Evolutionary conservation across 2,113 vertebrate species (phyloP).

Genomic region (Hypocryptadius cinnamomeus): DNA sequence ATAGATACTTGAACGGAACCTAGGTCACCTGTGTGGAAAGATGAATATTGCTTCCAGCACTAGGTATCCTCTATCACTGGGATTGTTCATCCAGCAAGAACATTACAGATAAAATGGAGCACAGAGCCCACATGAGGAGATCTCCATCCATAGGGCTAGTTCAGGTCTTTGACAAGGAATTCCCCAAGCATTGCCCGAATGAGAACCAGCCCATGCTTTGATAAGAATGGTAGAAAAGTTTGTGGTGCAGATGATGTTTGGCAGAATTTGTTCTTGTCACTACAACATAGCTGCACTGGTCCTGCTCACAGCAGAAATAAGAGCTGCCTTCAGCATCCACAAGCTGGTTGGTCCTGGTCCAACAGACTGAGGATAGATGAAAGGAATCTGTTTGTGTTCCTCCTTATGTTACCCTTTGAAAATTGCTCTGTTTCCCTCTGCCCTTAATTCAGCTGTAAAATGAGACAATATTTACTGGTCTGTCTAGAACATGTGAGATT

Average conservation of each 20-base stretch:
- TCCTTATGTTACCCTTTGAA: neutral
- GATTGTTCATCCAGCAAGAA: neutral
- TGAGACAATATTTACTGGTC: neutral
- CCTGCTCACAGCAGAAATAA: neutral
- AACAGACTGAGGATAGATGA: neutral
- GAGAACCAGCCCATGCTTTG: neutral
- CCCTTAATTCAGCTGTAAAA: neutral
- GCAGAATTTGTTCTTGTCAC: neutral
- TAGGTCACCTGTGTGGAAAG: neutral
- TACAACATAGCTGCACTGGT: neutral
- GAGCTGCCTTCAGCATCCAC: neutral
- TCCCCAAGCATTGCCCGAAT: neutral
- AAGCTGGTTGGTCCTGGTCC: neutral
- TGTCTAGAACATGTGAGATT: neutral
- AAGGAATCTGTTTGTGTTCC: neutral
- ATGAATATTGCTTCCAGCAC: neutral
- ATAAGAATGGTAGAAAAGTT: neutral
- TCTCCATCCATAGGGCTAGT: neutral
- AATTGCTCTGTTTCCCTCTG: neutral
- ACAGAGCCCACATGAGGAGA: neutral
- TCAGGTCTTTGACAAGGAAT: neutral
- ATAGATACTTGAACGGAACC: neutral
- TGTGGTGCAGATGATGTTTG: neutral
- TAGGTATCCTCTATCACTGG: neutral
- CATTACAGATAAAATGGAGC: neutral